A percentile compares a stretch with the other conserved stretches of the same genome.
Conservation (phyloP, 2,888 invertebrate genomes). For the Gerosis bhagava region DNA sequence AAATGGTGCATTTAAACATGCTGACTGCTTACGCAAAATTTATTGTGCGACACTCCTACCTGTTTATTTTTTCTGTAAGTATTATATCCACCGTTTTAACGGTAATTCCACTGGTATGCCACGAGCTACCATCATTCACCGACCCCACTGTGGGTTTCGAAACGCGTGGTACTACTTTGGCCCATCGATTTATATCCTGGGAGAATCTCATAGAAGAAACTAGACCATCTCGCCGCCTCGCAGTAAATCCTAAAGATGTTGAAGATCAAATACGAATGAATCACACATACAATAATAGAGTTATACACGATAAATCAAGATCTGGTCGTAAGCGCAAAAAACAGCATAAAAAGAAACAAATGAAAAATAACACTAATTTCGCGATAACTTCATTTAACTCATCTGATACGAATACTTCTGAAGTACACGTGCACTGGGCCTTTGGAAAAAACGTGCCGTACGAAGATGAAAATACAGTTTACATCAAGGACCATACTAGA, state of each 20-base stretch:
- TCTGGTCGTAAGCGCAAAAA: slow-evolving; percentile 61
- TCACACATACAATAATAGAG: slow-evolving; percentile 59
- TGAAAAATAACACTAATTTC: slow-evolving; percentile 51
- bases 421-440: slow-evolving; percentile 76
- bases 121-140: slow-evolving; percentile 88
- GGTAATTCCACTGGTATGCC: slow-evolving; percentile 66
- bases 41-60: slow-evolving; percentile 74
- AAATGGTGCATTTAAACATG: slow-evolving; percentile 63
- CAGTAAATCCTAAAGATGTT: slow-evolving; percentile 88
- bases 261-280: slow-evolving; percentile 77
- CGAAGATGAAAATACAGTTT: slow-evolving; percentile 78
- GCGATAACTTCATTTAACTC: slow-evolving; percentile 51
- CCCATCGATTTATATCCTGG: slow-evolving; percentile 92
- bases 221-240: slow-evolving; percentile 85
- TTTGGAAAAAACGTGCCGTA: slow-evolving; percentile 82
- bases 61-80: slow-evolving; percentile 64
- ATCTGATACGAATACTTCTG: slow-evolving; percentile 54
- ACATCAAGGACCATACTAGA: slow-evolving; percentile 76
- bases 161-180: slow-evolving; percentile 93
- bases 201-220: slow-evolving; percentile 91
- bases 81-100: slow-evolving; percentile 64
- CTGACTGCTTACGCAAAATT: slow-evolving; percentile 74
- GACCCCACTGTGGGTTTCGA: slow-evolving; percentile 97
- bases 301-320: slow-evolving; percentile 52
- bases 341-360: slow-evolving; percentile 57